Base-by-base conservation (phyloP, 2,888 invertebrate species). In the Piscicola geometra region DNA sequence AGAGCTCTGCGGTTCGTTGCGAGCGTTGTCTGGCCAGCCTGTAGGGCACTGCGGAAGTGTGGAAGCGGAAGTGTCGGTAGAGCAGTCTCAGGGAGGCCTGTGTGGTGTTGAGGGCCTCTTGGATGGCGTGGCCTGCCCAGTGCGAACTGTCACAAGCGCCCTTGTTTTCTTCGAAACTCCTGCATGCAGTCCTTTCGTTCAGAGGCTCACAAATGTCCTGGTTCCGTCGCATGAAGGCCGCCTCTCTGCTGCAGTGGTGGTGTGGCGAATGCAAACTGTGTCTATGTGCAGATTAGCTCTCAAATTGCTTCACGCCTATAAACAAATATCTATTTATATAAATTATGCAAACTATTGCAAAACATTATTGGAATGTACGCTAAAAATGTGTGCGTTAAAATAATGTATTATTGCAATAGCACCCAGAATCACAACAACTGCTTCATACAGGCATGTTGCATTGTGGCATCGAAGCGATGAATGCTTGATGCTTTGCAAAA, bases 101-200 rank as follows among this genome's bases (percentile, higher is more conserved):
- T 5, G 71, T 71, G 15, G n/a, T 21, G 35, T 71, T 71, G 15
- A 71, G 33, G n/a, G 71, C 71, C 35, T 71, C 71, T 47, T 71
- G 71, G n/a, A 71, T 71, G 35, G 71, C 71, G n/a, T 71, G n/a
- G 18, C 71, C 71, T n/a, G 50, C 71, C 71, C 71, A 71, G 9
- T 33, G 9, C 9, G 71, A 21, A n/a, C n/a, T 30, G 12, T 71
- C n/a, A 47, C 71, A 71, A 25, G 35, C 50, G 21, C 35, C 47
- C n/a, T 25, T 21, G 35, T n/a, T 9, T 5, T 71, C 47, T 5
- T 25, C 15, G n/a, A 47, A 30, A 25, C 21, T 41, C 25, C 47
- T 36, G 71, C 71, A 71, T n/a, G 50, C 30, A 41, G 41, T n/a
- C n/a, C 5, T 12, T 47, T 71, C 71, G n/a, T 71, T 47, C 41